Evolutionary conservation across 1,140 invertebrate species (phyloP), one percentile per base, ranked within the genome.

Genomic region (Anoplophora glabripennis): DNA sequence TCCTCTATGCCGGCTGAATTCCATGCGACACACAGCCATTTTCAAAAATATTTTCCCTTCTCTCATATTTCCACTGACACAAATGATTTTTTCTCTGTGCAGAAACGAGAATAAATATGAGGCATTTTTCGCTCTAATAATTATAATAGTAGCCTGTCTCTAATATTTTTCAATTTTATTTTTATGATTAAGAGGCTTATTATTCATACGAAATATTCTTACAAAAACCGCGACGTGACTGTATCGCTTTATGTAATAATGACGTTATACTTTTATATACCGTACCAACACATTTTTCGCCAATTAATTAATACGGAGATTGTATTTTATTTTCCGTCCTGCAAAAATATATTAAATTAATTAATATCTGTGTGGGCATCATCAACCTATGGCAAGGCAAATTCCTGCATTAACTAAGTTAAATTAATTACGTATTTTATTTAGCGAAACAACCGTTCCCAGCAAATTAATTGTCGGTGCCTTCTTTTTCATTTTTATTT

Each of bases 21-120:
- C 66, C 64, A 51, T 69, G 65, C 65, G 69, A 71, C 68, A 71
- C 64, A 64, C 69, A 66, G 69, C 70, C 72, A 71, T 73, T 73
- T 73, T 73, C 70, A 66, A 69, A 70, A 73, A 73, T 70, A 70
- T 70, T 73, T 68, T 70, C 65, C 65, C 64, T 61, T 66, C 62
- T 66, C 65, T 67, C 66, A 69, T 71, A 66, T 71, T 72, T 69
- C 64, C 53, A 57, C 59, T 57, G 60, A 63, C 68, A 65, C 55
- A 66, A 65, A 68, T 65, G 59, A 67, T 67, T 69, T 72, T 72
- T 72, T 69, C 66, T 63, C 53, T 59, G 57, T 63, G 66, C 56
- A 61, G 63, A 70, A 72, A 71, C 71, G 63, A 71, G 66, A 63
- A 71, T 70, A 69, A 71, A 72, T 72, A 71, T 64, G 65, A 60